Base-by-base conservation (phyloP, 2,797 vertebrate genomes). In the Leptatherina wallacei region DNA sequence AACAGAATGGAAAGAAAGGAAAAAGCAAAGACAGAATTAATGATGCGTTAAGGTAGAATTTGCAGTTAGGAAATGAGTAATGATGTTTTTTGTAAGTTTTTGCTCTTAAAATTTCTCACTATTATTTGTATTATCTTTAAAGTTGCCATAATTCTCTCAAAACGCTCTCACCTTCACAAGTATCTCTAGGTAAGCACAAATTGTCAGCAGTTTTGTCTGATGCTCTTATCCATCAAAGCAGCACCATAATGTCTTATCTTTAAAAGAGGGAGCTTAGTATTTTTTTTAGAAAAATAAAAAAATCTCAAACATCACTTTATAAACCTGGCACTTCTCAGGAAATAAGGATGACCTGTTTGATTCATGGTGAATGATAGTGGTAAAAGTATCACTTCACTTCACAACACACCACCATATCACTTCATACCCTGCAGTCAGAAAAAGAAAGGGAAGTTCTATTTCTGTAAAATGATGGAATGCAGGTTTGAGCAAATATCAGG, bases 1-100 rank as follows among this genome's bases (percentile, higher is more conserved):
- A 89, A 91, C 88, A 90, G 85, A 54, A 59, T 87, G 73, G 12
- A 64, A 65, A 13, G 47, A 49, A 61, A 76, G 56, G 16, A 66
- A 47, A 69, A 54, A 42, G 38, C 40, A 40, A 56, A 47, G n/a
- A 47, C 13, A 62, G 10, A 33, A 67, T 77, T 76, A 85, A 70
- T 52, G 8, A 14, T 65, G 18, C 35, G 59, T n/a, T 8, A 27
- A 74, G 40, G 67, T 63, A 49, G 36, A 68, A 71, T 51, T 18
- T 57, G 14, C 30, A 42, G 36, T 33, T 64, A 29, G 59, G 36
- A 61, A 35, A 70, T 18, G 18, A n/a, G 11, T 24, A 33, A 68
- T 86, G 70, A 59, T 32, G 67, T 59, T 77, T 29, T 16, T 5
- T 56, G 42, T n/a, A 60, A 27, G 27, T 62, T 78, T 75, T 63